Evolutionary conservation across 2,113 vertebrate species (phyloP).

Genomic region (Shinisaurus crocodilurus): DNA sequence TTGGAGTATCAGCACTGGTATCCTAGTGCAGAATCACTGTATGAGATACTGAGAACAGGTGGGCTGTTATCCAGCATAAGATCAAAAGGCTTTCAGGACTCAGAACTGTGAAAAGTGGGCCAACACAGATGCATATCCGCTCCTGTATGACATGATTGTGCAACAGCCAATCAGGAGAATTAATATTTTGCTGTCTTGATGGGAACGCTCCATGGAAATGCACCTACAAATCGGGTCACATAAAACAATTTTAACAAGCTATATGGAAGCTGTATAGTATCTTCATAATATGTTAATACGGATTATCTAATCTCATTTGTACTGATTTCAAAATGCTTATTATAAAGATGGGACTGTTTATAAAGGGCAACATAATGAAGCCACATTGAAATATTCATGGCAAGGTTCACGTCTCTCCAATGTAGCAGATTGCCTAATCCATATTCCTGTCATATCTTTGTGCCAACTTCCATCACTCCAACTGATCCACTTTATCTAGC

Average conservation of each 20-base stretch:
- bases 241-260: background rate
- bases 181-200: background rate
- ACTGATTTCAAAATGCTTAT: constrained; percentile 20
- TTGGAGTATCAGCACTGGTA: background rate
- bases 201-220: constrained; percentile 3
- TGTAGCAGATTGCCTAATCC: constrained; percentile 19
- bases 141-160: background rate
- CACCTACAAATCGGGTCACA: background rate
- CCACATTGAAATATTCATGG: constrained; percentile 4
- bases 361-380: constrained; percentile 23
- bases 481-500: background rate
- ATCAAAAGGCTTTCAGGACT: background rate
- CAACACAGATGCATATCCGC: background rate
- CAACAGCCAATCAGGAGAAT: background rate
- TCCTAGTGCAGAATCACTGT: background rate
- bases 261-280: background rate
- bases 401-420: constrained; percentile 11
- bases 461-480: background rate
- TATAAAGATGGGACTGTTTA: constrained; percentile 10
- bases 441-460: constrained; percentile 7
- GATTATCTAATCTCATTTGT: constrained; percentile 27
- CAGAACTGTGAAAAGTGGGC: background rate
- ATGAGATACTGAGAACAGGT: background rate
- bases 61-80: background rate
- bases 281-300: constrained; percentile 1